Percentiles rank a stretch among this genome's conserved stretches.
Evolutionary conservation across 2,113 vertebrate species (phyloP).

Genomic region (Morphnarchus princeps): DNA sequence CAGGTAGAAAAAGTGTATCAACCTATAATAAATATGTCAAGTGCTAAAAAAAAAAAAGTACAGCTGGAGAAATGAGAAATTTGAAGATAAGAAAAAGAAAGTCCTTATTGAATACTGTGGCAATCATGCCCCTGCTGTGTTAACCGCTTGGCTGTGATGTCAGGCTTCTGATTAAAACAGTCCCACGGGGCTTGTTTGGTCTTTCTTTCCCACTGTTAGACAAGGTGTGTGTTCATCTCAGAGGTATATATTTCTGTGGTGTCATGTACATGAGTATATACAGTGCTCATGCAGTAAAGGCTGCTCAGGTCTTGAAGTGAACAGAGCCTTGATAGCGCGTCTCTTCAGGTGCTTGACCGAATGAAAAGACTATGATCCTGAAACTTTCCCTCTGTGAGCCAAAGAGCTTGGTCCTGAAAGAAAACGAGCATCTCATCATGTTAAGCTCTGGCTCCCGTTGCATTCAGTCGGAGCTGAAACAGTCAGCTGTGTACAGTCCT

Average conservation of each 20-base stretch:
- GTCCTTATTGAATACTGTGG: neutral
- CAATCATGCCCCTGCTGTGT: neutral
- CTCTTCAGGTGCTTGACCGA: neutral
- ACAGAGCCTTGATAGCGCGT: rapidly evolving
- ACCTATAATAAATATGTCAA: neutral
- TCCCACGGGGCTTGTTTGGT: neutral
- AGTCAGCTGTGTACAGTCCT: neutral
- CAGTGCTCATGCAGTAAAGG: neutral
- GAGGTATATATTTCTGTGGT: neutral
- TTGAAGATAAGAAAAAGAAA: neutral
- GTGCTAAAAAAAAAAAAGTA: too few species aligned
- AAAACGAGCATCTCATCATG: rapidly evolving
- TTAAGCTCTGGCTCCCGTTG: neutral
- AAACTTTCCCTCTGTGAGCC: neutral
- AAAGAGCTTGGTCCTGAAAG: neutral
- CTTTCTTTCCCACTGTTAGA: neutral
- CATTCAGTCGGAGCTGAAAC: neutral
- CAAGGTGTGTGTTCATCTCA: neutral
- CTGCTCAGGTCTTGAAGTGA: neutral
- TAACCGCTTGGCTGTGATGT: neutral
- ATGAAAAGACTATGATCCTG: neutral
- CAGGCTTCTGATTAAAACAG: neutral
- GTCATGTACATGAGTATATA: neutral
- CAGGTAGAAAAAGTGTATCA: neutral
- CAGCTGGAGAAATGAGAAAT: neutral